phyloP scores from a whole-genome alignment of 2,888 invertebrate species.

The Junonia oenone region DNA sequence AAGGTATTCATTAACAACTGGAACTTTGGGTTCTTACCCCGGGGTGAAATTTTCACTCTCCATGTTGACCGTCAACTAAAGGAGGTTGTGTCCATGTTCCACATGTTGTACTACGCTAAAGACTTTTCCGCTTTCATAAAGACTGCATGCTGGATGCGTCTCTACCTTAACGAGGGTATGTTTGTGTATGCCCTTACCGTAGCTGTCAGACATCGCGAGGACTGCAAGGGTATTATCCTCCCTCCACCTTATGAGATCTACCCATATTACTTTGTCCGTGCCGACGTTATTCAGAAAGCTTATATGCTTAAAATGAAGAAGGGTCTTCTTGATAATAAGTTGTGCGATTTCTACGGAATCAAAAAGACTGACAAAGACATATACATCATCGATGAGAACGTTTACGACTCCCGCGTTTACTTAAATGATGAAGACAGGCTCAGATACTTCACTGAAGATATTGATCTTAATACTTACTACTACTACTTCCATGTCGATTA shows the following conservation, averaged over 20 bases:
- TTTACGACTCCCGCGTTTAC: constrained; percentile 77
- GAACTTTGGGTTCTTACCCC: constrained; percentile 77
- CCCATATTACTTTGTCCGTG: constrained; percentile 84
- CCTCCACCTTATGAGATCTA: constrained; percentile 81
- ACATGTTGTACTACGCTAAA: constrained; percentile 74
- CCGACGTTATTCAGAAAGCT: constrained; percentile 81
- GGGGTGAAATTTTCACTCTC: constrained; percentile 73
- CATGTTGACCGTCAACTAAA: constrained; percentile 69
- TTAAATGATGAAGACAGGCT: constrained; percentile 77
- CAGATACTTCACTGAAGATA: constrained; percentile 83
- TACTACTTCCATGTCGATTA: constrained; percentile 80
- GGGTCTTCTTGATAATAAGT: constrained; percentile 64
- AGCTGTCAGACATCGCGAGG: constrained; percentile 72
- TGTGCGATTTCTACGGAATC: constrained; percentile 74
- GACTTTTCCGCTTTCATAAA: constrained; percentile 72
- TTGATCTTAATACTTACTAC: constrained; percentile 82
- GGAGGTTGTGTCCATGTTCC: constrained; percentile 74
- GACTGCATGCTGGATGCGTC: constrained; percentile 74
- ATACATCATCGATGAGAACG: constrained; percentile 83
- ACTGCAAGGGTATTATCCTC: constrained; percentile 70
- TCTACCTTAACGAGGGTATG: constrained; percentile 77
- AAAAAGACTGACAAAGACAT: constrained; percentile 69
- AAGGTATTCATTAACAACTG: constrained; percentile 77
- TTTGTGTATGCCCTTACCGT: constrained; percentile 77
- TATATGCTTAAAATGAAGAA: constrained; percentile 74